Evolutionary conservation across 23 tunicate genomes (phyloP).

Genomic region (Phallusia fumigata): DNA sequence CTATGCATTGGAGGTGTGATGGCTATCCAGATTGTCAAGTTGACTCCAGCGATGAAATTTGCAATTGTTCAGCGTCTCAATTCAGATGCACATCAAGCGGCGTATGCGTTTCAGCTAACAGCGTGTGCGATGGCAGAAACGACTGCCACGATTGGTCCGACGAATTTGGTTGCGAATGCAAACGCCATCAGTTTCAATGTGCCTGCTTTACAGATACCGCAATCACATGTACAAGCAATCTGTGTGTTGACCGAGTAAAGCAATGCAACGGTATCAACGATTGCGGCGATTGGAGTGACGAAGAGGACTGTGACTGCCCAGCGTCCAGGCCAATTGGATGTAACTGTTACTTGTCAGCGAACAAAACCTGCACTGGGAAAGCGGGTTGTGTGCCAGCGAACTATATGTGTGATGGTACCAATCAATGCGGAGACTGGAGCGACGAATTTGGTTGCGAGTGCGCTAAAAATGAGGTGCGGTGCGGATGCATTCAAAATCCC

Average conservation of each 20-base stretch:
- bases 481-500: conserved; percentile 25
- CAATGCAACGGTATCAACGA: conserved; percentile 21
- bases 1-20: conserved; percentile 35
- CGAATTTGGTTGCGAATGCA: conserved; percentile 17
- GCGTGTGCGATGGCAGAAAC: conserved; percentile 6
- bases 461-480: conserved; percentile 3
- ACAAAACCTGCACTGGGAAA: conserved; percentile 4
- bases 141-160: conserved; percentile 43
- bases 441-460: conserved; percentile 38
- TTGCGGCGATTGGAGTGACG: conserved; percentile 50
- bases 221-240: neutral
- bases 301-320: conserved; percentile 21
- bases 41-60: conserved; percentile 35
- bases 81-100: conserved; percentile 7
- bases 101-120: conserved; percentile 6
- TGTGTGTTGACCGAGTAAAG: neutral
- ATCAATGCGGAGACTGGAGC: conserved; percentile 46
- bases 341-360: neutral
- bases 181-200: neutral
- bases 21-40: conserved; percentile 40
- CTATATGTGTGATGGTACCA: conserved; percentile 22
- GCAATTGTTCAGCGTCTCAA: conserved; percentile 20
- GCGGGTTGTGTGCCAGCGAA: neutral
- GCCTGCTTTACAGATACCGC: neutral
- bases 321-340: neutral